A percentile compares a stretch with the other conserved stretches of the same genome.
Evolutionary conservation across 2,797 vertebrate genomes (phyloP).

Genomic region (Strix occidentalis): DNA sequence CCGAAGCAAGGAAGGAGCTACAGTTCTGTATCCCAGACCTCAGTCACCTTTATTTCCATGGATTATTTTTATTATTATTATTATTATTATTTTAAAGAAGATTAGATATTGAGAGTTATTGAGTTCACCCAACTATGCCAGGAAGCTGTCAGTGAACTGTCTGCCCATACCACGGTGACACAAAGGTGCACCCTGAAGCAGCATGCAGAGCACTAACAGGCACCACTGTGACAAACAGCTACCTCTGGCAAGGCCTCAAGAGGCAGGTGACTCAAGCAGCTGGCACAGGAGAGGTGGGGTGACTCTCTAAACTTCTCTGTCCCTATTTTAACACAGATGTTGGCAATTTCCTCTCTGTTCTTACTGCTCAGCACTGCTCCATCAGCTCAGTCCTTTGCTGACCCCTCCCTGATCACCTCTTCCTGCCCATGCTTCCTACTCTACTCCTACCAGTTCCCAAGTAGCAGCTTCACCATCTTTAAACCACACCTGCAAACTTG

Average conservation of each 20-base stretch:
- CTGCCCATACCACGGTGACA: background rate
- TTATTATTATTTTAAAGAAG: background rate
- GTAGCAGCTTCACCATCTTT: background rate
- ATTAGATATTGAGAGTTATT: background rate
- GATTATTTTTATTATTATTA: background rate
- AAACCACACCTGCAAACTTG: background rate
- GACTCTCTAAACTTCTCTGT: background rate
- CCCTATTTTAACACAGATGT: fast-evolving
- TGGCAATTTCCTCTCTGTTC: background rate
- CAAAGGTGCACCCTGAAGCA: background rate
- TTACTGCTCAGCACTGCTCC: background rate
- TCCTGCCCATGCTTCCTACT: background rate
- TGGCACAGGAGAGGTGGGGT: background rate
- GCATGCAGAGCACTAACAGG: background rate
- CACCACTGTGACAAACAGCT: background rate
- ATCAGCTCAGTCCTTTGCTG: background rate
- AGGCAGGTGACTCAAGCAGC: background rate
- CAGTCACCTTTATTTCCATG: background rate
- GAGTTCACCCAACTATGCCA: background rate
- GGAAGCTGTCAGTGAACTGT: background rate
- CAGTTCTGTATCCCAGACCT: background rate
- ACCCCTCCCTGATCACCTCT: background rate
- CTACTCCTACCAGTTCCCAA: background rate
- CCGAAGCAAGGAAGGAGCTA: background rate
- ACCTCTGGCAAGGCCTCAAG: background rate